Percentiles rank a stretch among this genome's conserved stretches.
Evolutionary conservation across 2,888 invertebrate genomes (phyloP).

Genomic region (Calephelis perditalis): DNA sequence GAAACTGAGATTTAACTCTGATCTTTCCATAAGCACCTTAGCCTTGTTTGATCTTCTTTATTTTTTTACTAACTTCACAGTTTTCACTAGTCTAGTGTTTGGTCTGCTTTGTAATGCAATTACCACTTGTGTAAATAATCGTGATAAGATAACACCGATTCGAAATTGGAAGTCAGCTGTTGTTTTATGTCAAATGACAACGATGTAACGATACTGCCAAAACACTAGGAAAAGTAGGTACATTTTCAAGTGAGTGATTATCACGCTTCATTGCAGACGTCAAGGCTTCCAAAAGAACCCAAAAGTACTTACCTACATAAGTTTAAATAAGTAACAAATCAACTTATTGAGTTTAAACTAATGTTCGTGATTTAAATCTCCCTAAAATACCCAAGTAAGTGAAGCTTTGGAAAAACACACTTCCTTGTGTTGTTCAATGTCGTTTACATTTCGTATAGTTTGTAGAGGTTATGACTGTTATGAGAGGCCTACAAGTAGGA

Average conservation of each 20-base stretch:
- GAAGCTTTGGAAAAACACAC: too few species aligned
- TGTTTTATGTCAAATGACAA: constrained; percentile 28
- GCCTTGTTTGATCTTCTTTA: constrained; percentile 34
- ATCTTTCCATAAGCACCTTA: constrained; percentile 58
- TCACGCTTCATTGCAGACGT: constrained; percentile 26
- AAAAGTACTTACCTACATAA: constrained; percentile 39
- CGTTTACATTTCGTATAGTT: too few species aligned
- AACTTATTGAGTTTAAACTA: too few species aligned
- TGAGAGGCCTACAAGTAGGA: too few species aligned
- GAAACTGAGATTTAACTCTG: constrained; percentile 68
- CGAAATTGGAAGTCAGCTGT: constrained; percentile 32
- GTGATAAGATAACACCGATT: constrained; percentile 61
- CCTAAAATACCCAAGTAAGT: too few species aligned
- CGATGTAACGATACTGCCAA: constrained; percentile 20
- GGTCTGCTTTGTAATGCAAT: constrained; percentile 59
- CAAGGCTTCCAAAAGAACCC: constrained; percentile 35
- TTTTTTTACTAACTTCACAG: constrained; percentile 28
- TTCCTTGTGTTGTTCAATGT: too few species aligned
- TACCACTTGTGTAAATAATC: constrained; percentile 73
- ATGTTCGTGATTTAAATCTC: too few species aligned
- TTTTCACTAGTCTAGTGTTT: constrained; percentile 55
- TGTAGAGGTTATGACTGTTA: too few species aligned
- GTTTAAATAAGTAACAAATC: constrained; percentile 21
- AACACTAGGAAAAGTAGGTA: constrained; percentile 11
- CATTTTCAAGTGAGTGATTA: constrained; percentile 12